Base-by-base conservation (phyloP, 2,888 invertebrate species). In the Spicauda simplicius region DNA sequence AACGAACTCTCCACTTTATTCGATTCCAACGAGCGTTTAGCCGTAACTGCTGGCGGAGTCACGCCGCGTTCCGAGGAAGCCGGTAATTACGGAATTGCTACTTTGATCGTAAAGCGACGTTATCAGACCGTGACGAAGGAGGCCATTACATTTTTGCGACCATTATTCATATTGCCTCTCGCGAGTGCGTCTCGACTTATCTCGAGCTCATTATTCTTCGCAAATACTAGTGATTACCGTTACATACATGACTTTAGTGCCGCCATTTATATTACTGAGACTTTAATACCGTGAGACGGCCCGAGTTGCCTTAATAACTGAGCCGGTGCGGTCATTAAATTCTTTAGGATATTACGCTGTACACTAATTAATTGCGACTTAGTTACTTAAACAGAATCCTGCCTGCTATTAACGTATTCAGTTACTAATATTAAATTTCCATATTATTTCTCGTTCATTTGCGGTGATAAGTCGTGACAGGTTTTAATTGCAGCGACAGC, bases 41-140 rank as follows among this genome's bases (percentile, higher is more conserved):
- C 73, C 77, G 75, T 73, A 77, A 75, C 77, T 74, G 76, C 65
- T 69, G 70, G 64, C 66, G 64, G 58, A 64, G 66, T 68, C 62
- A 68, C 68, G 69, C 76, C 41, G 69, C 76, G 74, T 74, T 79
- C 74, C 77, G 79, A 82, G 82, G 86, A 84, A 85, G 80, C 72
- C 74, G 73, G 76, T 80, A 78, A 87, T 85, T 84, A 85, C 79
- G 68, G 78, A 76, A 75, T 76, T 73, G 78, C 79, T 78, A 74
- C 78, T 82, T 80, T 73, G 77, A 78, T 77, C 80, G 79, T 76
- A 74, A 76, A 75, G 77, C 76, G 76, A 65, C 78, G 77, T 85
- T 85, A 86, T 87, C 88, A 87, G 90, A 80, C 78, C 85, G 82
- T 78, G 84, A 81, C 84, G 79, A 79, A 81, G 80, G 77, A 80